Base-by-base conservation (phyloP, 2,113 vertebrate species). In the Carassius carassius region DNA sequence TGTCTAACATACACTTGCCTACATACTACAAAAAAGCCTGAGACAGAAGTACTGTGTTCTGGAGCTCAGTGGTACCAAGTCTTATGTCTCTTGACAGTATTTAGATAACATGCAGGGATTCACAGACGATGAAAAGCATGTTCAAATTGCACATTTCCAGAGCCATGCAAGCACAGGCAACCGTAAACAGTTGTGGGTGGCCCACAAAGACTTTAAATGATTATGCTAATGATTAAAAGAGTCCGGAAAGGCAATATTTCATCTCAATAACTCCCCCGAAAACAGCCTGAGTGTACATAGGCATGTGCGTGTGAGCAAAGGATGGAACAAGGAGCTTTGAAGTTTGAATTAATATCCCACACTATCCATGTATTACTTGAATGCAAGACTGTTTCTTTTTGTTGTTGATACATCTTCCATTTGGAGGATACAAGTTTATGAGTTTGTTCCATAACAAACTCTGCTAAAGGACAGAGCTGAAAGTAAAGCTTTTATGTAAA, bases 81-180 rank as follows among this genome's bases (percentile, higher is more conserved):
- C 63, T 86, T 75, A 86, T 85, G 82, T 85, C 87, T 87, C 82
- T 67, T 90, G 91, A 91, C 90, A 90, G 88, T 89, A 84, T 90
- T 92, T 92, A 86, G 87, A 91, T 85, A 91, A 88, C 87, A 90
- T 78, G 35, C 78, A 75, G 85, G 78, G 85, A 87, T 86, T 81
- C 73, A 79, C 82, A n/a, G 82, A 84, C 82, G 87, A 90, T 90
- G 77, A 92, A 89, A 89, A 89, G 83, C 85, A 78, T 86, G 84
- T 80, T 90, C 82, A 79, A 82, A 83, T 87, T 84, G 88, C 84
- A 69, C 54, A 87, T 85, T 86, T 86, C 84, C 75, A 78, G 84
- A 65, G 78, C 69, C 60, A 51, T 84, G 81, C 49, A 78, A 85
- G 65, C 60, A 75, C 73, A 78, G 74, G 56, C n/a, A 58, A 60